phyloP scores from a whole-genome alignment of 2,113 vertebrate species.

The Pogona vitticeps region DNA sequence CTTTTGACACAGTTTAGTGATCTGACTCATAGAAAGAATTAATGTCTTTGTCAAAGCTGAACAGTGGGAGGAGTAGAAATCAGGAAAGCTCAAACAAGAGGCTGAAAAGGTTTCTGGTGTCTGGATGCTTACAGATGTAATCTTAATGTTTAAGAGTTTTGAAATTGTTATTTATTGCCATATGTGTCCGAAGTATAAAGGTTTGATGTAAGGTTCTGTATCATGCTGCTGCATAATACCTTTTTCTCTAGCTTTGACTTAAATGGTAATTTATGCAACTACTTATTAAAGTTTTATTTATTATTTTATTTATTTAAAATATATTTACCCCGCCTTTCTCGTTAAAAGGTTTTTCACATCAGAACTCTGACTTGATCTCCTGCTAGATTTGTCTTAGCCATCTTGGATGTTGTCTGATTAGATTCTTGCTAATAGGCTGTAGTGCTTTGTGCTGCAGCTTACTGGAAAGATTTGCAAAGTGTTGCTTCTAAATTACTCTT shows the following conservation, averaged over 20 bases:
- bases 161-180: neutral
- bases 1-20: neutral
- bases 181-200: neutral
- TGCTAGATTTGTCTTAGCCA: neutral
- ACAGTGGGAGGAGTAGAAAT: neutral
- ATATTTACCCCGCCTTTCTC: neutral
- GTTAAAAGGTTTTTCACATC: no score
- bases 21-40: neutral
- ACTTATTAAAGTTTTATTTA: neutral
- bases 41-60: neutral
- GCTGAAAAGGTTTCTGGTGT: neutral
- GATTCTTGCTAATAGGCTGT: slow-evolving; percentile 47
- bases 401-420: slow-evolving; percentile 46
- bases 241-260: neutral
- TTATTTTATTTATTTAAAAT: neutral
- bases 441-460: neutral
- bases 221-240: neutral
- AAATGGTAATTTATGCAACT: slow-evolving; percentile 1
- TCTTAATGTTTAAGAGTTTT: neutral
- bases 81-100: neutral
- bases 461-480: slow-evolving; percentile 12
- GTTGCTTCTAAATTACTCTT: slow-evolving; percentile 36
- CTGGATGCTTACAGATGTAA: neutral
- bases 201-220: neutral
- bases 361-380: neutral